Base-by-base conservation (phyloP, 2,113 vertebrate species). In the Microtus pennsylvanicus region DNA sequence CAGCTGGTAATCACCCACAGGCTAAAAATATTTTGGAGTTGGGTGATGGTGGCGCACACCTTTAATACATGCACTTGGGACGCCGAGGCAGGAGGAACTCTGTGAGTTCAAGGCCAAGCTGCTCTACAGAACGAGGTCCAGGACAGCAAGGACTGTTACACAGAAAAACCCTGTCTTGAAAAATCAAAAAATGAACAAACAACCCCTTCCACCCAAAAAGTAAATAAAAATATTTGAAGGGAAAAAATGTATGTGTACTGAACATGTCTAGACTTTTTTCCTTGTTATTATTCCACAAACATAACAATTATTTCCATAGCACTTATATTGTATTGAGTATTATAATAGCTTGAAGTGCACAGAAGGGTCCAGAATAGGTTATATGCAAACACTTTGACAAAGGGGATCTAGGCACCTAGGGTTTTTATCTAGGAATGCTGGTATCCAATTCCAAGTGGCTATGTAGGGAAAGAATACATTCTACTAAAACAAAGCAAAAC, bases 401-500 rank as follows among this genome's bases (percentile, higher is more conserved):
- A 75, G 55, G 33, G 24, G 12, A 55, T 74, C 67, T 58, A 17
- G 28, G 9, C 28, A 86, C 16, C 12, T 76, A 28, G 88, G 22
- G 52, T 58, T 86, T 77, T 86, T 38, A 76, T 85, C 22, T 65
- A 35, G 35, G 35, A 58, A 72, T 47, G 30, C 47, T 76, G 50
- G n/a, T 65, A 69, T 2, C 45, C n/a, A 90, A 77, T 22, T 2
- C 26, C 35, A 22, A 33, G 6, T 55, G 47, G 22, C 42, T 28
- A 77, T 12, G 17, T 47, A 69, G 6, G 26, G 35, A 13, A 45
- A 33, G 52, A 86, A 47, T 7, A 52, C 4, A 14, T 45, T 86
- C 77, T 19, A 87, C 11, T 87, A 75, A 83, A 94, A 42, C 47
- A 91, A 88, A 93, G 52, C 35, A 69, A 93, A 92, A 72, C 12